Conservation (phyloP, 2,797 vertebrate species). For the Synaphobranchus kaupii region DNA sequence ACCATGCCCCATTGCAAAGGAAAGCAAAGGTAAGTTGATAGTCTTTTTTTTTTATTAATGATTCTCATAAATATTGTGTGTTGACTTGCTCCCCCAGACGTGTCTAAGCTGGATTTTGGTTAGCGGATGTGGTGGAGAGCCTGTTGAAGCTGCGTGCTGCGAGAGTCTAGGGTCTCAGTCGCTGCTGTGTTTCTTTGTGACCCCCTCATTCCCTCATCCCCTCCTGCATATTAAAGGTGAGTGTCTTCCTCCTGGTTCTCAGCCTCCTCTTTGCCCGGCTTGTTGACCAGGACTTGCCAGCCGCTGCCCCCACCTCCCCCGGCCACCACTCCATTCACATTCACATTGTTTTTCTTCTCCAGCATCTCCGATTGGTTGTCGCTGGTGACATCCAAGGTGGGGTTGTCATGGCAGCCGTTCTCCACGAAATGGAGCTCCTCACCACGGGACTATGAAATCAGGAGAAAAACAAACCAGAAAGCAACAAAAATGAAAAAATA, state of each 20-base stretch:
- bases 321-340: constrained; percentile 85
- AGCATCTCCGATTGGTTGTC: constrained; percentile 90
- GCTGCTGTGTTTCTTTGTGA: constrained; percentile 22
- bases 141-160: constrained; percentile 6
- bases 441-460: constrained; percentile 70
- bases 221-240: constrained; percentile 79
- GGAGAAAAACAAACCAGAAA: not conserved
- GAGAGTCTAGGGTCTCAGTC: constrained; percentile 35
- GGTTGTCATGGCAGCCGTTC: constrained; percentile 98
- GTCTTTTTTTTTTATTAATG: constrained; percentile 14
- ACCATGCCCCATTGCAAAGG: not conserved
- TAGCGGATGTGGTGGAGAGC: constrained; percentile 14
- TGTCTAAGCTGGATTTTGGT: constrained; percentile 12
- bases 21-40: constrained; percentile 33
- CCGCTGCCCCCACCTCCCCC: constrained; percentile 69
- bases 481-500: not conserved
- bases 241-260: constrained; percentile 94
- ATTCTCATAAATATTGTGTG: not conserved
- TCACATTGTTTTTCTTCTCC: constrained; percentile 89
- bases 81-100: not conserved
- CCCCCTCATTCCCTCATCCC: constrained; percentile 32
- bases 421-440: constrained; percentile 97
- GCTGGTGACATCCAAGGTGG: constrained; percentile 90
- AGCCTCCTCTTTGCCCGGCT: constrained; percentile 83
- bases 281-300: constrained; percentile 91